These are phyloP conservation scores for Aurelia aurita complex sp. Pacific DNA, from an alignment of 30 jellyfish, hydroid and myxozoan species.

Conservation along the genomic window DNA sequence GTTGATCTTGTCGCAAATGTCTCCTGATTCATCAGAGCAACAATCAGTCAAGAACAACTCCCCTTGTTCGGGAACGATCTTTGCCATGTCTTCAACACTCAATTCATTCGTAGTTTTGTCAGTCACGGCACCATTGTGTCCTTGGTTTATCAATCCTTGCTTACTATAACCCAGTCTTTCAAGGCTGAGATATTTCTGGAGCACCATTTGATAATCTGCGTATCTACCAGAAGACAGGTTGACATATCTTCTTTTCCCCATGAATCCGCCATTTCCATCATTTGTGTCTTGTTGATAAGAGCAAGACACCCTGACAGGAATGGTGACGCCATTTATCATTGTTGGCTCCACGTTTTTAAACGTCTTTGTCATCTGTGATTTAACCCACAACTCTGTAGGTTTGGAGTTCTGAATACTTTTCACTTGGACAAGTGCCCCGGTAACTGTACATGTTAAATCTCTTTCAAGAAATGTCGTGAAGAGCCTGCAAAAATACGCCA, in stretches of 20 bases:
- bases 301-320: neutral
- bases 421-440: slow-evolving; percentile 25
- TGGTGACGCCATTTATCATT: neutral
- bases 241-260: slow-evolving; percentile 4
- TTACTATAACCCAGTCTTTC: slow-evolving; percentile 26
- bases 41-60: neutral
- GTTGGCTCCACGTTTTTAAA: neutral
- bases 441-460: slow-evolving; percentile 4
- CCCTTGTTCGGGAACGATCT: neutral
- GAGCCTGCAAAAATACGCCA: neutral
- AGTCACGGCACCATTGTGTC: neutral
- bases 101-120: neutral
- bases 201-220: neutral
- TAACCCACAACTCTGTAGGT: neutral
- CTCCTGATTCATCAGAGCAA: neutral
- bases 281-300: neutral
- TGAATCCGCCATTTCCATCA: neutral
- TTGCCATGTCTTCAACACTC: neutral
- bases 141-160: too few relatives aligned
- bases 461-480: slow-evolving; percentile 46
- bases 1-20: neutral
- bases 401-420: neutral
- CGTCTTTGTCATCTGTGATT: slow-evolving; percentile 11
- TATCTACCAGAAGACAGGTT: slow-evolving; percentile 41
- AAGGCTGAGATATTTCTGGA: slow-evolving; percentile 11